Percentiles rank a stretch among this genome's conserved stretches.
These are phyloP conservation scores for Thalassarche chlororhynchos DNA, from an alignment of 2,113 vertebrate genomes.

Conservation along the genomic window DNA sequence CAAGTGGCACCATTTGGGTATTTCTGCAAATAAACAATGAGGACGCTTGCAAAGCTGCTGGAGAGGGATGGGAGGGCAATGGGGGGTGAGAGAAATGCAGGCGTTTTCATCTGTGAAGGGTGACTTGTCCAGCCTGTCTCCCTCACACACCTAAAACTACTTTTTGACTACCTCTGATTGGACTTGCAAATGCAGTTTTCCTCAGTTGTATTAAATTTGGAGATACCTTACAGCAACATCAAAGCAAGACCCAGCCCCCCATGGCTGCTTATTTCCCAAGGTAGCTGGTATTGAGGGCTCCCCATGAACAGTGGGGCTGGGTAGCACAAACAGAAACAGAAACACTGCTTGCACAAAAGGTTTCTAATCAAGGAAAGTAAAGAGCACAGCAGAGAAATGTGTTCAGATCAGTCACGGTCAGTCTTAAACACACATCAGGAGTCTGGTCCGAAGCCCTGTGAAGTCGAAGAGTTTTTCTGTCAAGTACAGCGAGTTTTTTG, in stretches of 20 bases:
- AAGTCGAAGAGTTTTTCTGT: not conserved
- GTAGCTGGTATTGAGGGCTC: not conserved
- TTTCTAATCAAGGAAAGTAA: not conserved
- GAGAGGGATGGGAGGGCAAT: not conserved
- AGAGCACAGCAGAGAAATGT: not conserved
- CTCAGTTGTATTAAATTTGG: not conserved
- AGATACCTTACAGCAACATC: not conserved
- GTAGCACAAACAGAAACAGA: not conserved
- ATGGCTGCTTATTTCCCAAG: not conserved
- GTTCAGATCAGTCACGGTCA: not conserved
- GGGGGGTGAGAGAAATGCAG: not conserved
- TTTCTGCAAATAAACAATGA: not conserved
- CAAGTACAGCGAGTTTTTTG: not conserved
- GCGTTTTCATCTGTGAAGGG: not conserved
- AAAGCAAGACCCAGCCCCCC: not conserved
- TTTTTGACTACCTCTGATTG: not conserved
- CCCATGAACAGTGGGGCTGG: not conserved
- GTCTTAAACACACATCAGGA: not conserved
- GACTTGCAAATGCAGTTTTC: not conserved
- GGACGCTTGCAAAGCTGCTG: not conserved
- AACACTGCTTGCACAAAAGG: not conserved
- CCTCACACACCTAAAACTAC: not conserved
- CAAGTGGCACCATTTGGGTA: not conserved
- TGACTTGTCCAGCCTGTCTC: not conserved
- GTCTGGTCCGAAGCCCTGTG: not conserved